Conservation (phyloP, 2,113 vertebrate genomes). For the Pavo muticus region DNA sequence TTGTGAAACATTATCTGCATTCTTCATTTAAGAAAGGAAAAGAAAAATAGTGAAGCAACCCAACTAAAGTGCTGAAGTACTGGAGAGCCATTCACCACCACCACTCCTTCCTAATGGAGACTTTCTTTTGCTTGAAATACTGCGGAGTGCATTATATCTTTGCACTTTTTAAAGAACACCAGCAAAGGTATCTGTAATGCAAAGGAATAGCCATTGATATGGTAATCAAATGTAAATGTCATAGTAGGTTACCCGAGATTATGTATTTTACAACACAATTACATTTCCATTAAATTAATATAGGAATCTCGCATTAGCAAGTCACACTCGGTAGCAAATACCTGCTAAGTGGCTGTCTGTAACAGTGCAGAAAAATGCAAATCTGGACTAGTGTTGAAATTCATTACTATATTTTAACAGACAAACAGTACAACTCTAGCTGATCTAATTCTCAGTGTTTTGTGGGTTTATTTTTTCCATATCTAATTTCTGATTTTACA, state of each 20-base stretch:
- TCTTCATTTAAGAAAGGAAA: not conserved
- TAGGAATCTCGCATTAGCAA: conserved; percentile 55
- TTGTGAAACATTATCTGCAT: not conserved
- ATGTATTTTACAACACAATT: conserved; percentile 78
- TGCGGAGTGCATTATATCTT: not conserved
- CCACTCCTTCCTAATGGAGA: not conserved
- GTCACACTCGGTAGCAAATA: conserved; percentile 61
- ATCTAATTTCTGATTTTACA: conserved; percentile 9
- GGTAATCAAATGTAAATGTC: conserved; percentile 74
- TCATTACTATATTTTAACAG: conserved; percentile 29
- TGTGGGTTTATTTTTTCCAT: conserved; percentile 27
- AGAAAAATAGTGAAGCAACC: not conserved
- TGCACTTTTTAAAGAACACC: conserved; percentile 35
- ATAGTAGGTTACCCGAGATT: conserved; percentile 64
- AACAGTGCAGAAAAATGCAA: conserved; percentile 60
- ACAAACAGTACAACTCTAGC: conserved; percentile 46
- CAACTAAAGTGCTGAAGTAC: not conserved
- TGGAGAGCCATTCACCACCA: not conserved
- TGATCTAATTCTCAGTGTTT: conserved; percentile 29
- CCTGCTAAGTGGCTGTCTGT: conserved; percentile 63
- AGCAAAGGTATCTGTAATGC: conserved; percentile 37
- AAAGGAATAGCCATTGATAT: conserved; percentile 55
- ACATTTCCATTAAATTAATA: conserved; percentile 72
- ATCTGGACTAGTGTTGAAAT: conserved; percentile 56
- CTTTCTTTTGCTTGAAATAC: conserved; percentile 2